Evolutionary conservation across 2,797 vertebrate species (phyloP), one percentile per base, ranked within the genome.

Genomic region (Peromyscus nudipes): DNA sequence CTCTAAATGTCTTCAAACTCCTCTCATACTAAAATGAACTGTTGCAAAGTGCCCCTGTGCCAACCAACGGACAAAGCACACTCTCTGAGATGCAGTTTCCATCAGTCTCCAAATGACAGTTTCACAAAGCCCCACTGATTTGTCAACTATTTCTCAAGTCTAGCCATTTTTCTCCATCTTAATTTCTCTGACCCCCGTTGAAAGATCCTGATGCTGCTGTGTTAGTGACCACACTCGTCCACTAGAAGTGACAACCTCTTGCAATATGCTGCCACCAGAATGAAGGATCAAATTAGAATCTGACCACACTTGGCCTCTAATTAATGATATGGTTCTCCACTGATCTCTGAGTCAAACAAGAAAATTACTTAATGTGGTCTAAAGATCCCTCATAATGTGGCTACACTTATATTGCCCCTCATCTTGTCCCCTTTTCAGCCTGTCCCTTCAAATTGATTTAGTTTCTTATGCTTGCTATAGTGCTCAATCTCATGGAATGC

Each of bases 1-100:
- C 23, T 91, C 79, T 89, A 91, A 97, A 75, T 46, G 14, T 94
- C 67, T 46, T 94, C 34, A 89, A 83, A 94, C 16, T 92, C 65
- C 16, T 79, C 37, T 69, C 57, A 67, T 49, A n/a, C 88, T 64
- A 86, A 96, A 94, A 80, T 4, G 19, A 85, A 92, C 69, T 71
- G 77, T 96, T 67, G 76, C n/a, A 43, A 85, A 90, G 21, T 55
- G 31, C 25, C 10, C 77, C 23, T 52, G 6, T 8, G 23, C 40
- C 82, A 96, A 84, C 46, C 55, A 83, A 83, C 79, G 69, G 37
- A 21, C 67, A 96, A 79, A 52, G 0, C 21, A 96, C 43, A 27
- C 62, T 94, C 34, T 85, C 52, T 88, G 73, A 88, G 55, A 62
- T 27, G 69, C 2, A 55, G 19, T 93, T 73, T 89, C 25, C 14